Evolutionary conservation across 1,140 invertebrate species (phyloP), one percentile per base, ranked within the genome.

Genomic region (Asbolus verrucosus): DNA sequence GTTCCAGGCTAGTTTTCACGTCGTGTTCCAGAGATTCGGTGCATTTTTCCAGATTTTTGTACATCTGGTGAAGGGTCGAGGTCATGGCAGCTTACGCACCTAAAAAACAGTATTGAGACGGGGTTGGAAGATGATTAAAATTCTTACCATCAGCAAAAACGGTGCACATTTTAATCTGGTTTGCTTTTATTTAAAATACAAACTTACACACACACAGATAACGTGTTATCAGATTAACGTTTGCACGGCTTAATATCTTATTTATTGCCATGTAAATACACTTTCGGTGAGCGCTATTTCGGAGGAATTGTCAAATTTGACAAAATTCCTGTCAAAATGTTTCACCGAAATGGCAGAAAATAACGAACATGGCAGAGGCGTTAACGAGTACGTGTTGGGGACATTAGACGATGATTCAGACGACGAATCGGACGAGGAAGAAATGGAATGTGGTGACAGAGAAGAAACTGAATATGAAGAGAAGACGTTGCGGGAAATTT

Each of bases 381-480:
- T 16, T 6, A 11, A 11, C 1, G 46, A 54, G 46, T 27, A 13
- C 24, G 46, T 54, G 3, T 2, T 54, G 5, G 46, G 21, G 0
- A 3, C 46, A 13, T 77, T 80, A 66, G 67, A 75, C 15, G 43
- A 71, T 43, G 80, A 84, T 41, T 85, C 87, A 27, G 72, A 68
- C 24, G 50, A 66, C 19, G 65, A 91, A 81, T 80, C 87, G n/a
- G 13, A 30, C 15, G n/a, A 36, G 18, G 13, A 60, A 24, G 13
- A 60, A 24, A 24, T 15, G 19, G 31, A 60, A 11, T 16, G 33
- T 43, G 24, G 31, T 24, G n/a, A n/a, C n/a, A n/a, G n/a, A n/a
- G n/a, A 67, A 14, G 19, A 59, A 46, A 59, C 21, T 11, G 65
- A 39, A 18, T 60, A 61, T 14, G 46, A 27, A 14, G 27, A 8